These are phyloP conservation scores for Macaca nemestrina DNA, from an alignment of 2,113 vertebrate species.

Conservation along the genomic window DNA sequence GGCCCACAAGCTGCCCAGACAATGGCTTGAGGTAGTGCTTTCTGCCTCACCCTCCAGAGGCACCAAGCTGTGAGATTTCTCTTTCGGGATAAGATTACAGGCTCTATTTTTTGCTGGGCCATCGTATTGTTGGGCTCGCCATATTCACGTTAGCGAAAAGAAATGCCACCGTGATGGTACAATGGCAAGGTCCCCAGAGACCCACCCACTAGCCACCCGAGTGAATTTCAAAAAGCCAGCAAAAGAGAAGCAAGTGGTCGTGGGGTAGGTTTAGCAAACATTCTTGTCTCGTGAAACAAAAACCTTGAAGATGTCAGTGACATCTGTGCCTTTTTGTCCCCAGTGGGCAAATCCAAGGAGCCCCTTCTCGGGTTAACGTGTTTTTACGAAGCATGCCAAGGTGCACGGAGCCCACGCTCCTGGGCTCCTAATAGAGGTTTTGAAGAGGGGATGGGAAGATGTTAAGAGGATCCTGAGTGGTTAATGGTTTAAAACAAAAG, in stretches of 20 bases:
- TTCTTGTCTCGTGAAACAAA: neutral
- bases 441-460: neutral
- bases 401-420: neutral
- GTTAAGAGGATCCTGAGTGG: neutral
- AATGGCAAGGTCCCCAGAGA: neutral
- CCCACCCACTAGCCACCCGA: neutral
- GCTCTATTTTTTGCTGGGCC: neutral
- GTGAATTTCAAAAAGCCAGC: neutral
- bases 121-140: too few species aligned
- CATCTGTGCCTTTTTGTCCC: neutral
- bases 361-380: too few species aligned
- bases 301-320: neutral
- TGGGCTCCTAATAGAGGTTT: neutral
- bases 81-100: neutral
- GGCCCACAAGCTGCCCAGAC: neutral
- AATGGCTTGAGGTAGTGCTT: neutral
- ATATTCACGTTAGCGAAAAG: neutral
- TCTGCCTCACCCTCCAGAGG: neutral
- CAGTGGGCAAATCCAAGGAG: neutral
- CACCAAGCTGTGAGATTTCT: neutral
- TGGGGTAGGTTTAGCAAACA: neutral
- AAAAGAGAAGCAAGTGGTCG: neutral
- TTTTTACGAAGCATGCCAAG: neutral
- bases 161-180: neutral
- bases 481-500: neutral